Evolutionary conservation across 2,888 invertebrate genomes (phyloP).

Genomic region (Athalia circularis): DNA sequence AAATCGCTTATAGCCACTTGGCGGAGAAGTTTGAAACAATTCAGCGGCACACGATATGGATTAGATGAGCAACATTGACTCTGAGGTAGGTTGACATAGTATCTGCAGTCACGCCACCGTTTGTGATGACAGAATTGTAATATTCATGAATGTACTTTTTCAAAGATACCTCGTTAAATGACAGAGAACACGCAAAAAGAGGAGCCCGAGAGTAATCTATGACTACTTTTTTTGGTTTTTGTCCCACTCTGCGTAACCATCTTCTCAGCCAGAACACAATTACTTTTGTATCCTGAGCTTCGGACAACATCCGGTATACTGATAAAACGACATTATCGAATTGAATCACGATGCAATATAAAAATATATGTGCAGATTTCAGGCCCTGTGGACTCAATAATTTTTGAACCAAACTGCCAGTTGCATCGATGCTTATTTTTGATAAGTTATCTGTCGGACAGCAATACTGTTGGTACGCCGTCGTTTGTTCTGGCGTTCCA

Average conservation of each 20-base stretch:
- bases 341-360: not conserved
- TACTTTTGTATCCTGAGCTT: not conserved
- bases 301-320: conserved; percentile 1
- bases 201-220: conserved; percentile 6
- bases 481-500: conserved; percentile 5
- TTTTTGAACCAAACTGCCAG: conserved; percentile 6
- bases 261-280: conserved; percentile 2
- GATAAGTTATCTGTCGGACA: not conserved
- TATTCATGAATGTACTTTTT: not conserved
- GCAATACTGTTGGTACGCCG: not conserved
- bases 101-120: not conserved
- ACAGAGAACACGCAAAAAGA: not conserved
- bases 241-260: conserved; percentile 1
- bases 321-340: conserved; percentile 9
- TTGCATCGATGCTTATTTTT: conserved; percentile 9
- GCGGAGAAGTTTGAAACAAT: conserved; percentile 1
- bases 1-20: not conserved
- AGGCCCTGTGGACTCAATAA: conserved; percentile 2
- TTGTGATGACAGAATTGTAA: not conserved
- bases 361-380: conserved; percentile 1
- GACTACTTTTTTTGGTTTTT: conserved; percentile 9
- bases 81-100: not conserved
- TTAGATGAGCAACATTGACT: not conserved
- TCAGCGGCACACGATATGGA: not conserved
- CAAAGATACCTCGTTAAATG: conserved; percentile 1